Evolutionary conservation across 2,797 vertebrate genomes (phyloP).

Genomic region (Staurois parvus): DNA sequence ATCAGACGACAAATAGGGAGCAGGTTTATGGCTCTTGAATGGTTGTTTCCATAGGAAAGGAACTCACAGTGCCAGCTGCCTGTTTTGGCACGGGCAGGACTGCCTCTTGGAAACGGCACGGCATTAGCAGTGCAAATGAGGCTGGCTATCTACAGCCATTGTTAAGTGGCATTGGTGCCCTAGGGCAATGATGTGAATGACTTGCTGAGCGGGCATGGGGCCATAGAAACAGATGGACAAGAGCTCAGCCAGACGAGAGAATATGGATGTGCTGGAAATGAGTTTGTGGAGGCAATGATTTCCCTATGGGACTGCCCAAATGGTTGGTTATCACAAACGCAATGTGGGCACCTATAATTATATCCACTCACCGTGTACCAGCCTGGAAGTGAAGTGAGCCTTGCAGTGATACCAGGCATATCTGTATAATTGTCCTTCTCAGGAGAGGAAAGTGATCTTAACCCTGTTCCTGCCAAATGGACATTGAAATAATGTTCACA

Average conservation of each 20-base stretch:
- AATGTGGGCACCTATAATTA: conserved; percentile 61
- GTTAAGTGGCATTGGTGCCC: conserved; percentile 63
- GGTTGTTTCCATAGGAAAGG: conserved; percentile 62
- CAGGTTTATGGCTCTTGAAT: conserved; percentile 63
- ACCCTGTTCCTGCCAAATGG: conserved; percentile 27
- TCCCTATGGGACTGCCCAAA: conserved; percentile 62
- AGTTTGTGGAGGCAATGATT: conserved; percentile 59
- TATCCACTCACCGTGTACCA: conserved; percentile 53
- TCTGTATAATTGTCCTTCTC: conserved; percentile 38
- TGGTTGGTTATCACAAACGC: conserved; percentile 60
- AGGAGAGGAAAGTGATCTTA: conserved; percentile 19
- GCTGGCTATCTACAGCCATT: conserved; percentile 63
- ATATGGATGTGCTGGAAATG: conserved; percentile 60
- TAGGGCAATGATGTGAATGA: conserved; percentile 63
- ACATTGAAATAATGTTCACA: background rate
- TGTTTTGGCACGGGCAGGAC: conserved; percentile 54
- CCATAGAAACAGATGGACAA: conserved; percentile 62
- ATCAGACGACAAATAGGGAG: conserved; percentile 63
- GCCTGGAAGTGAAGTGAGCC: conserved; percentile 48
- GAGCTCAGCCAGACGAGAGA: conserved; percentile 59
- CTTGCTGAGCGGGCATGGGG: conserved; percentile 61
- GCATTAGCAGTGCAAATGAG: conserved; percentile 62
- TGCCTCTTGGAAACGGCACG: conserved; percentile 62
- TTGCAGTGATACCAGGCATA: conserved; percentile 45
- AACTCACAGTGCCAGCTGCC: conserved; percentile 61